Evolutionary conservation across 2,113 vertebrate genomes (phyloP).

Genomic region (Sphaerodactylus townsendi): DNA sequence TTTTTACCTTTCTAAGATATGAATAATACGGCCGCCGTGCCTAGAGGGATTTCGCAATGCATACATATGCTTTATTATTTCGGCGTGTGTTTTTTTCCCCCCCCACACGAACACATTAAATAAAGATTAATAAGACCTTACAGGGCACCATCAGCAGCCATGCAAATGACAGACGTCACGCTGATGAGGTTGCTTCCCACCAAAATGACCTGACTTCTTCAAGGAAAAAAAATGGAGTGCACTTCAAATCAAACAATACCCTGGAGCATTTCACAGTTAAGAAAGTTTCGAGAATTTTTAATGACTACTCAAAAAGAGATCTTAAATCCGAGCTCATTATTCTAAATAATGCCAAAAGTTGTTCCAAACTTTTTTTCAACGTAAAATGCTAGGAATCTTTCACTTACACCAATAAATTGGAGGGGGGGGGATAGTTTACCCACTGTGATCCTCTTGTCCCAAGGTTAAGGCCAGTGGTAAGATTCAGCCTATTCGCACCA

Average conservation of each 20-base stretch:
- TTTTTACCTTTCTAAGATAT: conserved; percentile 66
- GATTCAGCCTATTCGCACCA: no score
- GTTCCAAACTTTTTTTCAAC: background rate
- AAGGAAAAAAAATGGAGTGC: background rate
- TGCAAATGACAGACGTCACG: conserved; percentile 39
- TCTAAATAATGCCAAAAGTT: background rate
- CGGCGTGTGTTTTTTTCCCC: conserved; percentile 32
- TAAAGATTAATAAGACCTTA: conserved; percentile 62
- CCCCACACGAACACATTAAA: conserved; percentile 56
- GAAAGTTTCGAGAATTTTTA: background rate
- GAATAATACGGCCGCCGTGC: conserved; percentile 63
- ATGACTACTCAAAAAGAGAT: background rate
- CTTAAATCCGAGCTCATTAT: background rate
- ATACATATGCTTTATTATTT: conserved; percentile 55
- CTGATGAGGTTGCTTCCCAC: background rate
- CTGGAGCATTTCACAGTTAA: background rate
- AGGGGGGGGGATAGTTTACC: background rate
- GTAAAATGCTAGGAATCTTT: no score
- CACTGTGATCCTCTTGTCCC: background rate
- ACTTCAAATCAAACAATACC: conserved; percentile 5
- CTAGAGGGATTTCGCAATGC: conserved; percentile 60
- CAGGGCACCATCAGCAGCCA: conserved; percentile 28
- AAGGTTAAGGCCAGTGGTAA: background rate
- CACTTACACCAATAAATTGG: background rate
- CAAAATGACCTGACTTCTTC: background rate